A percentile compares a stretch with the other conserved stretches of the same genome.
Evolutionary conservation across 2,113 vertebrate species (phyloP).

Genomic region (Calidris pygmaea): DNA sequence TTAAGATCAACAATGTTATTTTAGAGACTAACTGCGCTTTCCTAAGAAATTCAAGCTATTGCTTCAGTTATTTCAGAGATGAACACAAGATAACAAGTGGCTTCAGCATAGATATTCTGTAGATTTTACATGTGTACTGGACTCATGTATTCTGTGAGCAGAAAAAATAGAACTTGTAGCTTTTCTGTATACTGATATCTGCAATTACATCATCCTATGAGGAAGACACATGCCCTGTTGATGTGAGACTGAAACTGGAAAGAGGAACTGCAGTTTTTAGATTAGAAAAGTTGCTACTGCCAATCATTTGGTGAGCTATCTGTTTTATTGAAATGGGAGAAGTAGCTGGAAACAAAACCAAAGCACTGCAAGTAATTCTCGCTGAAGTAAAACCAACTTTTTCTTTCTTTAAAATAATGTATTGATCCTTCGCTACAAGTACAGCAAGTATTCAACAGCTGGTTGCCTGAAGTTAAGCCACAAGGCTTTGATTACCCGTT

Average conservation of each 20-base stretch:
- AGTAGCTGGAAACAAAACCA: slow-evolving; percentile 14
- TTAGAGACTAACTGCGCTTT: background rate
- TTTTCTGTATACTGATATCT: background rate
- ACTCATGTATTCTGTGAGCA: background rate
- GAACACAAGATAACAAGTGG: background rate
- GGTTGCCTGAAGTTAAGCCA: background rate
- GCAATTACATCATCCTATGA: slow-evolving; percentile 1
- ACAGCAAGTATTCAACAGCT: background rate
- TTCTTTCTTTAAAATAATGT: background rate
- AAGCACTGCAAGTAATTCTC: background rate
- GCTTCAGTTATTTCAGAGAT: background rate
- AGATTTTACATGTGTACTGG: background rate
- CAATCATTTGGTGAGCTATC: background rate
- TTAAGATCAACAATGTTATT: background rate
- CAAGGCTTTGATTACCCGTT: background rate
- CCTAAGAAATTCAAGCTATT: background rate
- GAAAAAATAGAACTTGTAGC: background rate
- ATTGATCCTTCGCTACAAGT: background rate
- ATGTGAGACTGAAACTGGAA: slow-evolving; percentile 35
- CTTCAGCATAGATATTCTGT: background rate
- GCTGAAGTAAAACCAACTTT: background rate
- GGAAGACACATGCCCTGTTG: slow-evolving; percentile 50
- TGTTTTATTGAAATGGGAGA: background rate
- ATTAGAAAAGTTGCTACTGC: slow-evolving; percentile 2
- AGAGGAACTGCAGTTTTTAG: slow-evolving; percentile 50